These are phyloP conservation scores for Ondatra zibethicus DNA, from an alignment of 2,113 vertebrate species.

Conservation along the genomic window DNA sequence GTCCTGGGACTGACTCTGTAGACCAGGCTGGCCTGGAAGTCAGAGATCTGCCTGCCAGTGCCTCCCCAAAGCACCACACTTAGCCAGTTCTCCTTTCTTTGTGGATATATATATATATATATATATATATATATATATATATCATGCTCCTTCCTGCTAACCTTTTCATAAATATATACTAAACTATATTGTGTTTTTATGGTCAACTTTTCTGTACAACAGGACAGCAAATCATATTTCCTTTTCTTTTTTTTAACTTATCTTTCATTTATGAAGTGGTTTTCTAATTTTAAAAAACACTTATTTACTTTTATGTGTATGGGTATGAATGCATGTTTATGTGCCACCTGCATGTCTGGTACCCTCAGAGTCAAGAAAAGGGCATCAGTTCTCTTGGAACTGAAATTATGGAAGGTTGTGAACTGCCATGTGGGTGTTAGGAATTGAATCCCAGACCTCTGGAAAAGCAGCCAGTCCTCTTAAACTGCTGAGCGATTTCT, in stretches of 20 bases:
- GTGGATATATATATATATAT: not conserved
- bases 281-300: not conserved
- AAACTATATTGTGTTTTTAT: not conserved
- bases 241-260: not conserved
- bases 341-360: not conserved
- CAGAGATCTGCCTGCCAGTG: not conserved
- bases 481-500: not conserved
- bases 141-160: not conserved
- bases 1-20: not conserved
- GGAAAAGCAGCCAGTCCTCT: not conserved
- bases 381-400: not conserved
- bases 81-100: not conserved
- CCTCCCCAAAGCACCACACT: not conserved
- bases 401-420: not conserved
- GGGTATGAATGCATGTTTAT: not conserved
- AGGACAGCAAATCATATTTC: not conserved
- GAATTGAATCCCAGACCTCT: not conserved
- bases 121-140: too few species aligned
- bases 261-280: not conserved
- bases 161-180: not conserved
- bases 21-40: not conserved
- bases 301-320: not conserved
- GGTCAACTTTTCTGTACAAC: not conserved
- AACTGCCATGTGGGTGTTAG: not conserved
- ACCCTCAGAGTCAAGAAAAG: not conserved